These are phyloP conservation scores for Spodoptera littoralis DNA, from an alignment of 2,888 invertebrate genomes.

Conservation along the genomic window DNA sequence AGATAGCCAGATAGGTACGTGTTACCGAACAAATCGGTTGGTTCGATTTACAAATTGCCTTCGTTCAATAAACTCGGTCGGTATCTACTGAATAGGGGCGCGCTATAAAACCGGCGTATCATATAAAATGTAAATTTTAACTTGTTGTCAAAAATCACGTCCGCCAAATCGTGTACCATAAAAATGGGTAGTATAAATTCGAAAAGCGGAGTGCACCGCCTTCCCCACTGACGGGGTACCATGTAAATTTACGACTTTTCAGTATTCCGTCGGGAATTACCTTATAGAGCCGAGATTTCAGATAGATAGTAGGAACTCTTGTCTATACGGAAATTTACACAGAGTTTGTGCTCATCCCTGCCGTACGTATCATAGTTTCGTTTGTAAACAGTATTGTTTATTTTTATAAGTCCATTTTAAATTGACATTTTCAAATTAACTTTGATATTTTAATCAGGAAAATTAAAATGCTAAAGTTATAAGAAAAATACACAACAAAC, in stretches of 20 bases:
- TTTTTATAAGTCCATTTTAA: slow-evolving; percentile 6
- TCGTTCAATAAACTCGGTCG: slow-evolving; percentile 49
- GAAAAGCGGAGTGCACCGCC: slow-evolving; percentile 73
- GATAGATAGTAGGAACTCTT: slow-evolving; percentile 70
- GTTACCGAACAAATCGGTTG: slow-evolving; percentile 3
- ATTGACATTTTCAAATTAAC: slow-evolving; percentile 22
- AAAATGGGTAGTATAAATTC: slow-evolving; percentile 80
- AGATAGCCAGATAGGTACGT: too few relatives aligned
- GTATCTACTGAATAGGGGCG: slow-evolving; percentile 52
- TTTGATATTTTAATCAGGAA: too few relatives aligned
- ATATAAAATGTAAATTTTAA: slow-evolving; percentile 82
- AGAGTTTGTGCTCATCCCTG: slow-evolving; percentile 59
- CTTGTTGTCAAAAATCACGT: slow-evolving; percentile 83
- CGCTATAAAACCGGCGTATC: slow-evolving; percentile 69
- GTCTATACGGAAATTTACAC: slow-evolving; percentile 69
- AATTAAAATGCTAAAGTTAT: too few relatives aligned
- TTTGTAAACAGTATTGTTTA: slow-evolving; percentile 4
- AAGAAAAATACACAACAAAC: too few relatives aligned
- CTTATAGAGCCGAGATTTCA: slow-evolving; percentile 77
- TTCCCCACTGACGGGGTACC: slow-evolving; percentile 74
- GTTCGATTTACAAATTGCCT: slow-evolving; percentile 29
- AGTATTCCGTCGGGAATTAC: slow-evolving; percentile 83
- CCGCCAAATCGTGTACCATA: slow-evolving; percentile 76
- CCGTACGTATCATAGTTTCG: slow-evolving; percentile 49
- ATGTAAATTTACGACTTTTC: slow-evolving; percentile 85